Percentiles rank a stretch among this genome's conserved stretches.
These are phyloP conservation scores for Morpho helenor DNA, from an alignment of 2,888 invertebrate genomes.

Conservation along the genomic window DNA sequence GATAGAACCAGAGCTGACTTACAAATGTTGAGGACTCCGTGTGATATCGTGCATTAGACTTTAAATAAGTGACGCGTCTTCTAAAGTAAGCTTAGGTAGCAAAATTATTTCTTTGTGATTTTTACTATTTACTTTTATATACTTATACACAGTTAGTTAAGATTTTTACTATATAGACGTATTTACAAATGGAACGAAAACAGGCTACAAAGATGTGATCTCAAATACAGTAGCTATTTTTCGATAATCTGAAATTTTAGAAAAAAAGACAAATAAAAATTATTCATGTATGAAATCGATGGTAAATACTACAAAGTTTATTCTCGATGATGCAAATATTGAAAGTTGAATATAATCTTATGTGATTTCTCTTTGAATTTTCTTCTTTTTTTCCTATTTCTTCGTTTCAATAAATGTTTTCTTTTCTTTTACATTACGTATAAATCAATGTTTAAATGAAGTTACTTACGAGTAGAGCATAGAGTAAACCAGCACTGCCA, in stretches of 20 bases:
- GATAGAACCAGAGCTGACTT: constrained; percentile 40
- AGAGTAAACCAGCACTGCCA: constrained; percentile 27
- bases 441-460: constrained; percentile 1
- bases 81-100: constrained; percentile 62
- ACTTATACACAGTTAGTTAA: constrained; percentile 54
- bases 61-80: constrained; percentile 46
- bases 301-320: too few species aligned
- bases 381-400: not conserved
- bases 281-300: too few species aligned
- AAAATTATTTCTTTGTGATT: constrained; percentile 66
- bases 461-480: constrained; percentile 7
- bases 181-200: constrained; percentile 28
- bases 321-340: too few species aligned
- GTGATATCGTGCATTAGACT: constrained; percentile 65
- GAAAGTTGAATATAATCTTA: too few species aligned
- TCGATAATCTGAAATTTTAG: constrained; percentile 11
- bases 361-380: not conserved
- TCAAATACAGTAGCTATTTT: constrained; percentile 51
- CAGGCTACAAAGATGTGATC: constrained; percentile 65
- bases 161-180: constrained; percentile 14
- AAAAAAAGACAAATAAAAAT: not conserved
- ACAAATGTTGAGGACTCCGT: constrained; percentile 41
- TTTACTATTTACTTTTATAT: constrained; percentile 42
- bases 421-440: constrained; percentile 2
- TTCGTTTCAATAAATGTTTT: constrained; percentile 1